These are phyloP conservation scores for Pecten maximus DNA, from an alignment of 2,888 invertebrate species.

Conservation along the genomic window DNA sequence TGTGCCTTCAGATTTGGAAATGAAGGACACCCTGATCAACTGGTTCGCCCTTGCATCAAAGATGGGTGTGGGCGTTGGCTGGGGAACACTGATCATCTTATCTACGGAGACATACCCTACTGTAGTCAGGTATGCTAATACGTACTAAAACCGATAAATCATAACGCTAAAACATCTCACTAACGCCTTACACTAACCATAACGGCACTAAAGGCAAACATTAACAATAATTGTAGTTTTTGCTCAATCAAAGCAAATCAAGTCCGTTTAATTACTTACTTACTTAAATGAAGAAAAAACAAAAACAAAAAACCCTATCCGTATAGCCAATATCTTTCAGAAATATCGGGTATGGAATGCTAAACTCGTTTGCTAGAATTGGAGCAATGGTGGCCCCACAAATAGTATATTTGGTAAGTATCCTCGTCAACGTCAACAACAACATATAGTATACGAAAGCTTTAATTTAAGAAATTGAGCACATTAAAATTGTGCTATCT, in stretches of 20 bases:
- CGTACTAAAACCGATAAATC: no score
- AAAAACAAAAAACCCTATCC: not conserved
- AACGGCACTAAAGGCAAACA: no score
- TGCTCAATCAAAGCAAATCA: no score
- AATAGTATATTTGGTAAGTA: constrained; percentile 61
- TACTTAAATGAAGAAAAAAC: not conserved
- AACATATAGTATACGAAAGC: no score
- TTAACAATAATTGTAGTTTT: no score
- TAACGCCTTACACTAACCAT: no score
- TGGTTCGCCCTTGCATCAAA: constrained; percentile 68
- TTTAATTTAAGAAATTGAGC: no score
- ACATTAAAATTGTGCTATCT: no score
- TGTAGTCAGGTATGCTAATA: constrained; percentile 67
- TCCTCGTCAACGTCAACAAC: no score
- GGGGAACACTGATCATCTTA: constrained; percentile 70
- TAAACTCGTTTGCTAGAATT: constrained; percentile 58
- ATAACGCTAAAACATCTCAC: no score
- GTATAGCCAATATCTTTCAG: constrained; percentile 45
- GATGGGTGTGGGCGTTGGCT: constrained; percentile 66
- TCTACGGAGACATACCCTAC: constrained; percentile 73
- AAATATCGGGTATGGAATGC: constrained; percentile 60
- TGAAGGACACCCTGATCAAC: constrained; percentile 54
- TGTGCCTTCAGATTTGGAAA: constrained; percentile 52
- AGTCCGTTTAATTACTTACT: no score
- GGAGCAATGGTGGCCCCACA: constrained; percentile 66